These are phyloP conservation scores for Caerostris darwini DNA, from an alignment of 1,140 invertebrate species.

Conservation along the genomic window DNA sequence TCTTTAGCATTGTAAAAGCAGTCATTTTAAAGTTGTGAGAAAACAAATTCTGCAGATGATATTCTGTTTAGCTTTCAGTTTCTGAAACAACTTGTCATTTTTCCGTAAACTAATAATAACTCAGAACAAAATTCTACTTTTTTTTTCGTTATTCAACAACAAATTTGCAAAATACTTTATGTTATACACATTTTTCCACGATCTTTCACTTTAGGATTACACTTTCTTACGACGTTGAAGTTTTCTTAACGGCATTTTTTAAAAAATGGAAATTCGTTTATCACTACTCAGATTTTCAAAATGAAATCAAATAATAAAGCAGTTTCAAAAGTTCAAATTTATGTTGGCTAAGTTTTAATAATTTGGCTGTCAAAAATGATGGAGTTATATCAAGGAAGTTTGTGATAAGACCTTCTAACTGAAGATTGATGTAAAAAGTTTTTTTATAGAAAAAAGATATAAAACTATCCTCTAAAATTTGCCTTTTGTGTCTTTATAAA, in stretches of 20 bases:
- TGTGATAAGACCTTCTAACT: too few relatives aligned
- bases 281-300: not conserved
- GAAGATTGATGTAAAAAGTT: too few relatives aligned
- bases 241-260: not conserved
- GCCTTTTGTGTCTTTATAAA: too few relatives aligned
- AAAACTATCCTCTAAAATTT: too few relatives aligned
- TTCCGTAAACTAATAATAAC: not conserved
- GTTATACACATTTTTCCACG: not conserved
- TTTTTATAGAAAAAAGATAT: too few relatives aligned
- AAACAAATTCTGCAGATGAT: not conserved
- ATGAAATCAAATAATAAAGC: not conserved
- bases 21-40: not conserved
- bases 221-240: not conserved
- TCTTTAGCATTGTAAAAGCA: not conserved
- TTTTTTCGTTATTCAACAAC: not conserved
- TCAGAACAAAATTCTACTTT: too few relatives aligned
- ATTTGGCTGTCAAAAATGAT: not conserved
- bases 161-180: not conserved
- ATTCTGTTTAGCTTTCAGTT: not conserved
- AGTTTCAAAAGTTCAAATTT: not conserved
- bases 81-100: not conserved
- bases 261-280: not conserved
- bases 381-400: too few relatives aligned
- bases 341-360: not conserved
- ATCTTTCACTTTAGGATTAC: not conserved